Evolutionary conservation across 2,797 vertebrate genomes (phyloP).

Genomic region (Falco naumanni): DNA sequence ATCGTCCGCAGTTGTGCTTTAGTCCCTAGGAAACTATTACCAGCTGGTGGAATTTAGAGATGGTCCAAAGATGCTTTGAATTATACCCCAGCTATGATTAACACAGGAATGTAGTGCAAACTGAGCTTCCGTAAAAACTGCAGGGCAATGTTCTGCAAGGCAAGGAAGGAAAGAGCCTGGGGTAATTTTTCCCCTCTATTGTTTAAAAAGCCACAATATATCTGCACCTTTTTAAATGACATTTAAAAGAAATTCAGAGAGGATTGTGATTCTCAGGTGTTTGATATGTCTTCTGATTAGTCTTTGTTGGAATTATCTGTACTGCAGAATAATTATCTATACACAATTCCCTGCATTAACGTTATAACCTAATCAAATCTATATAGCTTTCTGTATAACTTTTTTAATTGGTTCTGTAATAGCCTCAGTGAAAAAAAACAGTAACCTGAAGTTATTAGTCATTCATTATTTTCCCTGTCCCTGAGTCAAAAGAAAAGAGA

Average conservation of each 20-base stretch:
- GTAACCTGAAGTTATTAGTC: slow-evolving; percentile 55
- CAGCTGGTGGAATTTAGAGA: background rate
- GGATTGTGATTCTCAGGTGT: background rate
- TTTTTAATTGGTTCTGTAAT: slow-evolving; percentile 58
- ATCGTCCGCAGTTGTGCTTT: background rate
- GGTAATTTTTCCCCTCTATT: background rate
- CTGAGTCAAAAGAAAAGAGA: slow-evolving; percentile 38
- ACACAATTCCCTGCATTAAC: slow-evolving; percentile 32
- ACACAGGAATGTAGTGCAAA: background rate
- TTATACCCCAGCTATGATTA: background rate
- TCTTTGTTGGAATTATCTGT: slow-evolving; percentile 39
- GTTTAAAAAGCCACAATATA: background rate
- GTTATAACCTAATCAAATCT: slow-evolving; percentile 52
- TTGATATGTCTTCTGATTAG: slow-evolving; percentile 36
- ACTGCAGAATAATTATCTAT: slow-evolving; percentile 35
- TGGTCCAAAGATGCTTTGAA: background rate
- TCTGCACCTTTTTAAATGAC: background rate
- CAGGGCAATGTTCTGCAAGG: background rate
- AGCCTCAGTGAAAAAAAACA: slow-evolving; percentile 34
- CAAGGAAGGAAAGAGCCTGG: background rate
- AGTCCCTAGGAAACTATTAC: background rate
- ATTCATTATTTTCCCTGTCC: slow-evolving; percentile 34
- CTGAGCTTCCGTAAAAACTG: background rate
- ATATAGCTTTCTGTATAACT: slow-evolving; percentile 6
- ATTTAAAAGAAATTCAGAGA: background rate